Conservation (phyloP, 2,113 vertebrate genomes). For the Phalacrocorax brasilianus region DNA sequence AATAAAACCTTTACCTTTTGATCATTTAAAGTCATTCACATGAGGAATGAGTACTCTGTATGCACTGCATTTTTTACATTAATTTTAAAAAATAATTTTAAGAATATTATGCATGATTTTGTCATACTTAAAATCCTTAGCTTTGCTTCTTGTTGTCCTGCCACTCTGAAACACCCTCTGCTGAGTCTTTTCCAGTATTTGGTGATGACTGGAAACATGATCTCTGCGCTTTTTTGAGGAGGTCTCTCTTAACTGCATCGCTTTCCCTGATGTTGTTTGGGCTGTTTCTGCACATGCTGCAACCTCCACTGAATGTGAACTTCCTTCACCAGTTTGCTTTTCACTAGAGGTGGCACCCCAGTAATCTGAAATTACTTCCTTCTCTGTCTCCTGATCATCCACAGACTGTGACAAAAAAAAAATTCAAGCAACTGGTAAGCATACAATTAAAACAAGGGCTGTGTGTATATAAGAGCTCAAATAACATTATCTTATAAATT, state of each 20-base stretch:
- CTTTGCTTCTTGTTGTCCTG: background rate
- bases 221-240: background rate
- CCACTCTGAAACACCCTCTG: background rate
- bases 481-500: background rate
- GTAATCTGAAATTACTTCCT: background rate
- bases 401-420: constrained; percentile 46
- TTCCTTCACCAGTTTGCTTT: background rate
- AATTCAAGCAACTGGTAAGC: background rate
- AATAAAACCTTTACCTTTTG: background rate
- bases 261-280: background rate
- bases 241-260: background rate
- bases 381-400: background rate
- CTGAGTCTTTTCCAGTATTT: background rate
- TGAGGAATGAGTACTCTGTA: background rate
- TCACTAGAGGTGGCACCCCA: background rate
- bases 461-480: background rate
- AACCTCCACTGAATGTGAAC: background rate
- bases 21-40: background rate
- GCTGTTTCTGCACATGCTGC: background rate
- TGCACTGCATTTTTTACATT: background rate
- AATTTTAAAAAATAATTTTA: background rate
- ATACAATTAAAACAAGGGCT: background rate
- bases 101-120: background rate
- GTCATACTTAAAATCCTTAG: constrained; percentile 7
- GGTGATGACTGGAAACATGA: background rate